Evolutionary conservation across 2,888 invertebrate species (phyloP).

Genomic region (Heliconius ismenius): DNA sequence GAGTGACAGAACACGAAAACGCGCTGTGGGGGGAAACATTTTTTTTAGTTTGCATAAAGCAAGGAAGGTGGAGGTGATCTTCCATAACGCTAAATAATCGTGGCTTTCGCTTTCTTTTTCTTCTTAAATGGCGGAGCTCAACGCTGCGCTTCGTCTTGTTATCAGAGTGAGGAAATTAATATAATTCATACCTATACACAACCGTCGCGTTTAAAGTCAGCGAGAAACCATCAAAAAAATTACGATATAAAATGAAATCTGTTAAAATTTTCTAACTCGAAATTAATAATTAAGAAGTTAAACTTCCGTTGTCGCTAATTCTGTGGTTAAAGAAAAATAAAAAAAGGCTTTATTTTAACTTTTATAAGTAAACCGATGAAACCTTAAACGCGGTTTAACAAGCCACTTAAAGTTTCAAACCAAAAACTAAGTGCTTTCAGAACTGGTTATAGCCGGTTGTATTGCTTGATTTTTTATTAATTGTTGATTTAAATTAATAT

Average conservation of each 20-base stretch:
- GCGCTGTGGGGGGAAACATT: background rate
- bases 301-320: background rate
- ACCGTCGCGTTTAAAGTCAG: background rate
- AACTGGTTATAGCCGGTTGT: constrained; percentile 19
- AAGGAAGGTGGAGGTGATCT: too few relatives aligned
- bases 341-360: background rate
- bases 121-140: too few relatives aligned
- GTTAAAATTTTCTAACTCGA: too few relatives aligned
- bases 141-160: too few relatives aligned
- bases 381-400: constrained; percentile 19
- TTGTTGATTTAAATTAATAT: background rate
- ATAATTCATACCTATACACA: too few relatives aligned
- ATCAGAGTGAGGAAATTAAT: too few relatives aligned
- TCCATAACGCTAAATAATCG: too few relatives aligned
- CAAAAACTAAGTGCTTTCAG: constrained; percentile 21
- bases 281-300: background rate
- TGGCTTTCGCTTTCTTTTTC: too few relatives aligned
- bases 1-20: background rate
- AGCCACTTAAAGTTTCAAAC: constrained; percentile 25
- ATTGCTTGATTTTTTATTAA: background rate
- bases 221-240: background rate
- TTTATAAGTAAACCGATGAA: background rate
- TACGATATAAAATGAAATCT: background rate
- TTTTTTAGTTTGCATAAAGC: background rate
- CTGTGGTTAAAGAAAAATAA: background rate